These are phyloP conservation scores for Esox niger DNA, from an alignment of 2,113 vertebrate species.

Conservation along the genomic window DNA sequence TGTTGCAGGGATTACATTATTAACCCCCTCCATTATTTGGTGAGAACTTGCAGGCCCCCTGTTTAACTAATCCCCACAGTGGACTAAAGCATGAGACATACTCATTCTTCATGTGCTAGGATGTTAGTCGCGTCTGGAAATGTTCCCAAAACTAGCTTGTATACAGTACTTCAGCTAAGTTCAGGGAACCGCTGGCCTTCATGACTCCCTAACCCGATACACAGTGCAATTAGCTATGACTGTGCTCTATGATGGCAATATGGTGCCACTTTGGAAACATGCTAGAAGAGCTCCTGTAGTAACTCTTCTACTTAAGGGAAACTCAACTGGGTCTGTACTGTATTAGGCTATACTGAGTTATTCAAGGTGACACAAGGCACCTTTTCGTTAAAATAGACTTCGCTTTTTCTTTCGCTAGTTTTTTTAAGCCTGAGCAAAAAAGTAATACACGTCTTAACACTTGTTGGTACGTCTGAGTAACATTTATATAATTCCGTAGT, in stretches of 20 bases:
- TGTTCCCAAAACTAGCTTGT: slow-evolving; percentile 22
- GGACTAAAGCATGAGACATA: neutral
- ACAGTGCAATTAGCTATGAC: no score
- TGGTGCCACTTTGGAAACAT: no score
- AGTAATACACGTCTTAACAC: no score
- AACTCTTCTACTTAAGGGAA: neutral
- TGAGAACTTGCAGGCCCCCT: neutral
- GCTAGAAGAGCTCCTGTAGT: neutral
- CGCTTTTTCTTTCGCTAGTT: neutral
- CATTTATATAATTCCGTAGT: neutral
- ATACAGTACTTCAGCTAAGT: slow-evolving; percentile 22
- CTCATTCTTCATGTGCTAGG: neutral
- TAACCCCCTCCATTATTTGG: neutral
- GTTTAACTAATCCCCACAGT: neutral
- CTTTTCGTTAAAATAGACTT: slow-evolving; percentile 14
- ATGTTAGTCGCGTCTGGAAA: slow-evolving; percentile 37
- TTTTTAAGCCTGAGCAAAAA: no score
- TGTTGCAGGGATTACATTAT: slow-evolving; percentile 18
- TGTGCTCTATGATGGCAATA: no score
- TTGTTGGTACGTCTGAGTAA: neutral
- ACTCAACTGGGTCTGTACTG: neutral
- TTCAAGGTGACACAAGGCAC: slow-evolving; percentile 18
- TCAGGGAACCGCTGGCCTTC: slow-evolving; percentile 21
- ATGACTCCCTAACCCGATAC: no score
- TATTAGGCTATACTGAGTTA: neutral